A percentile compares a stretch with the other conserved stretches of the same genome.
Evolutionary conservation across 2,113 vertebrate genomes (phyloP).

Genomic region (Vimba vimba): DNA sequence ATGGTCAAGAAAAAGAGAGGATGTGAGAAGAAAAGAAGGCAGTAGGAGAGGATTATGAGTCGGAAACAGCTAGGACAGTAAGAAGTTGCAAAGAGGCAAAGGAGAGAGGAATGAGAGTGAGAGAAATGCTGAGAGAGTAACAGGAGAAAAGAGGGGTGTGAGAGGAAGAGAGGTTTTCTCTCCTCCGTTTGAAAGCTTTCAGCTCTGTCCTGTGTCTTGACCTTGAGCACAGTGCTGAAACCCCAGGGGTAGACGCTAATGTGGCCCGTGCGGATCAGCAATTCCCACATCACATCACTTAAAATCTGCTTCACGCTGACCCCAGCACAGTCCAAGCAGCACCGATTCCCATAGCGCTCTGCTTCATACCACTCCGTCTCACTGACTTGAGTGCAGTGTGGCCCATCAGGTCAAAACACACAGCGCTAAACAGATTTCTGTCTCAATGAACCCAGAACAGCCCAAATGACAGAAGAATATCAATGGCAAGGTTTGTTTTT

Average conservation of each 20-base stretch:
- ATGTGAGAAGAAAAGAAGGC: background rate
- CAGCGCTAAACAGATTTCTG: constrained; percentile 23
- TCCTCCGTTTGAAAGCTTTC: constrained; percentile 28
- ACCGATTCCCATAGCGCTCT: constrained; percentile 34
- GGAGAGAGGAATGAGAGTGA: constrained; percentile 1
- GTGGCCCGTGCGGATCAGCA: constrained; percentile 49
- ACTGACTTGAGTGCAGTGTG: constrained; percentile 36
- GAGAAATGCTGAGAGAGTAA: constrained; percentile 1
- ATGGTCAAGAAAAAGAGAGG: background rate
- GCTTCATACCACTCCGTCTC: constrained; percentile 44
- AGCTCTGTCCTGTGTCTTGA: constrained; percentile 40
- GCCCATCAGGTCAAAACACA: constrained; percentile 37
- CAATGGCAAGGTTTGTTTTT: constrained; percentile 19
- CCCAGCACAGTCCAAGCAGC: constrained; percentile 47
- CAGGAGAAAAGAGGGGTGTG: background rate
- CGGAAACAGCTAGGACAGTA: background rate
- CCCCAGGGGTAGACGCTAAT: constrained; percentile 42
- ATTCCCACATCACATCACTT: constrained; percentile 50
- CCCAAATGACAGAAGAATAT: constrained; percentile 30
- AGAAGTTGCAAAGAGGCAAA: background rate
- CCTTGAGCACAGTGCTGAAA: constrained; percentile 43
- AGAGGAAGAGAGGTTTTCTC: constrained; percentile 17
- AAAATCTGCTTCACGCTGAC: constrained; percentile 52
- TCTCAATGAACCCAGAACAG: constrained; percentile 25
- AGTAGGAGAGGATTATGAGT: background rate